Base-by-base conservation (phyloP, 1,140 invertebrate species). In the Neodiprion virginianus region DNA sequence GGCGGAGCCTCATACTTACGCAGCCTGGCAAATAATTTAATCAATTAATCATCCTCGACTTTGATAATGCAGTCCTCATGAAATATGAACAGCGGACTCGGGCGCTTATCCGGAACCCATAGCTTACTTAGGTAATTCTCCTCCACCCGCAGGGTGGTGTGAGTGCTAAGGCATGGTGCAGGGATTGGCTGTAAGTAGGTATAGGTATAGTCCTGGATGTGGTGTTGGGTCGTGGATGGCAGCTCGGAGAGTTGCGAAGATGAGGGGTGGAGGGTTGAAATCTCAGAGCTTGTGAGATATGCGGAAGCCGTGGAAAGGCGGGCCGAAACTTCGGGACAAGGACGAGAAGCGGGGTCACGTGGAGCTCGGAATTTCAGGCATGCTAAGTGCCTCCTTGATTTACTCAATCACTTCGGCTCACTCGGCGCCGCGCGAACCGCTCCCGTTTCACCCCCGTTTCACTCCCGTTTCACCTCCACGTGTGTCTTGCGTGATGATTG, bases 311-410 rank as follows among this genome's bases (percentile, higher is more conserved):
- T n/a, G 47, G 68, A 28, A 61, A 17, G 53, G 53, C 11, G 11
- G 12, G 68, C 68, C 11, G 11, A 72, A 68, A 28, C 23, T 40
- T 40, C 8, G 48, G 61, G 69, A 71, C 48, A 47, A 71, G 61
- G 68, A 74, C 21, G 49, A 21, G 70, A 70, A 23, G 61, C 12
- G 50, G 69, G 23, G 69, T 7, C 67, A 68, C 8, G 72, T 50
- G 53, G 69, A 40, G 53, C 53, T 17, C 70, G 78, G 77, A 79
- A 78, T 80, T 76, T 75, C 75, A 73, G 53, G 77, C 74, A 71
- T 75, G 75, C 74, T 77, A 79, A 80, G 79, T 80, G 77, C 78
- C 79, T 78, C 77, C 78, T 80, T 80, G 74, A 80, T 80, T 80
- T 80, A 80, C 79, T 79, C 79, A 78, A 80, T 80, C 79, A 79